A percentile compares a stretch with the other conserved stretches of the same genome.
phyloP scores from a whole-genome alignment of 2,888 invertebrate species.

The Hydrotaea cyrtoneurina region DNA sequence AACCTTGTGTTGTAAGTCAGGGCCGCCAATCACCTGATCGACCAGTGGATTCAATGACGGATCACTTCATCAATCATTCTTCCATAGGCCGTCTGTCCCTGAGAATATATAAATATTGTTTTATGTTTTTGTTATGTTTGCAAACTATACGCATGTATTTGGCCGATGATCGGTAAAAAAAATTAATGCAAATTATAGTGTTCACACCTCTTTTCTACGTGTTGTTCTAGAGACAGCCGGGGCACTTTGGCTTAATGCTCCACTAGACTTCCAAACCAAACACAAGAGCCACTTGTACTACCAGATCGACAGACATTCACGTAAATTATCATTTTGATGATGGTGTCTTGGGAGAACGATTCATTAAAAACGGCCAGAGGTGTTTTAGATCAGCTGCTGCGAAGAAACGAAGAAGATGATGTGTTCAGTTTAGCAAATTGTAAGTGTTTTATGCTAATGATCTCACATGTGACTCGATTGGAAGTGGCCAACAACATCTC shows the following conservation, averaged over 20 bases:
- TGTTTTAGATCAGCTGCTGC: slow-evolving; percentile 51
- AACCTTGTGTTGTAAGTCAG: slow-evolving; percentile 25
- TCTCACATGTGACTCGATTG: slow-evolving; percentile 16
- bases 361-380: slow-evolving; percentile 56
- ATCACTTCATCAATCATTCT: slow-evolving; percentile 41
- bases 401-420: slow-evolving; percentile 30
- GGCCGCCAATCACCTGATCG: slow-evolving; percentile 12
- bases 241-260: not conserved
- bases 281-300: slow-evolving; percentile 14
- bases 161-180: slow-evolving; percentile 23
- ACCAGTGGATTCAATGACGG: not conserved
- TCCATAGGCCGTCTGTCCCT: not conserved
- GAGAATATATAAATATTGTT: slow-evolving; percentile 32
- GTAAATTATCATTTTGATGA: slow-evolving; percentile 63
- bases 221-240: slow-evolving; percentile 6
- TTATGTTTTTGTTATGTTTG: not conserved
- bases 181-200: slow-evolving; percentile 60
- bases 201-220: slow-evolving; percentile 62
- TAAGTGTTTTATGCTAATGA: slow-evolving; percentile 67
- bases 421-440: slow-evolving; percentile 57
- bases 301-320: slow-evolving; percentile 27
- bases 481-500: not conserved
- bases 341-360: slow-evolving; percentile 53
- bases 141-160: not conserved
- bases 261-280: not conserved